phyloP scores from a whole-genome alignment of 2,888 invertebrate species.

The Brachypalpus laphriformis region DNA sequence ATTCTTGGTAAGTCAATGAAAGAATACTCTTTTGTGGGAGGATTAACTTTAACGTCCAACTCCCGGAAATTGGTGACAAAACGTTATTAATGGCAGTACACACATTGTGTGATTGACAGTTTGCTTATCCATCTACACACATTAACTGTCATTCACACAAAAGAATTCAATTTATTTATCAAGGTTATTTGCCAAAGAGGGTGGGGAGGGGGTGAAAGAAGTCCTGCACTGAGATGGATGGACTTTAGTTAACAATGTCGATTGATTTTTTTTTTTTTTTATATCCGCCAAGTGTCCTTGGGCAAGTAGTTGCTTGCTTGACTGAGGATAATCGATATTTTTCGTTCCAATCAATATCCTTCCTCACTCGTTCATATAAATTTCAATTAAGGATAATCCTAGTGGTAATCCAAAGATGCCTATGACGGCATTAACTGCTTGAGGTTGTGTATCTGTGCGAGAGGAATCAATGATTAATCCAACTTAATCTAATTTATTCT shows the following conservation, averaged over 20 bases:
- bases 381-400: slow-evolving; percentile 25
- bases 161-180: background rate
- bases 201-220: background rate
- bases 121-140: background rate
- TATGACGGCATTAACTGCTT: background rate
- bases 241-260: background rate
- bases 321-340: slow-evolving; percentile 9
- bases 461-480: background rate
- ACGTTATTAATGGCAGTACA: background rate
- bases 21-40: background rate
- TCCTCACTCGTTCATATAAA: slow-evolving; percentile 7
- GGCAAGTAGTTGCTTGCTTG: background rate
- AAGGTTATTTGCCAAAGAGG: background rate
- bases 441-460: background rate
- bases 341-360: background rate
- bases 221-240: background rate
- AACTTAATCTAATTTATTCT: too few relatives aligned
- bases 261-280: background rate
- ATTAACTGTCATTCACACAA: background rate
- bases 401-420: background rate
- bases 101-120: background rate
- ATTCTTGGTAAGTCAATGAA: slow-evolving; percentile 91
- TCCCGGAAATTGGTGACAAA: background rate
- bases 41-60: background rate
- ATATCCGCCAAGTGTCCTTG: background rate